Evolutionary conservation across 2,113 vertebrate genomes (phyloP).

Genomic region (Cygnus atratus): DNA sequence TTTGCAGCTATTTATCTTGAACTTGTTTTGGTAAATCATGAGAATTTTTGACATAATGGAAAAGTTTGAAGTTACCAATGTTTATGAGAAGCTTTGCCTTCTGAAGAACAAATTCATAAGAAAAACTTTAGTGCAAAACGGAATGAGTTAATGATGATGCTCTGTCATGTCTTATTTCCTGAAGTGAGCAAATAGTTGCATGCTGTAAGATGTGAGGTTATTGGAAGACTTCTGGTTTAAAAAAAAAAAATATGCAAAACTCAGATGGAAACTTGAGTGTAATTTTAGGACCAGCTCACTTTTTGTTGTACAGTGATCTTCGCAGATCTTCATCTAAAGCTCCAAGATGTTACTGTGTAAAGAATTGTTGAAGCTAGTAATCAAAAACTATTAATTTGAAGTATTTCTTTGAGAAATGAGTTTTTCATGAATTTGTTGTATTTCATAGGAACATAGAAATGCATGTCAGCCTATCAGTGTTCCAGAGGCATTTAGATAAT

Average conservation of each 20-base stretch:
- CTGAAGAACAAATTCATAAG: background rate
- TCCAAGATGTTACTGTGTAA: background rate
- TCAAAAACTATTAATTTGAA: background rate
- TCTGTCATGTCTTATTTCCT: background rate
- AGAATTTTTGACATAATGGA: background rate
- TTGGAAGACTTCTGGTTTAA: background rate
- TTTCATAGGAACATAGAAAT: background rate
- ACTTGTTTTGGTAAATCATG: background rate
- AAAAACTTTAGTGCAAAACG: background rate
- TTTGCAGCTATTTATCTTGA: background rate
- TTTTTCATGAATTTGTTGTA: background rate
- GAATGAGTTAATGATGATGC: background rate
- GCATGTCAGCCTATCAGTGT: background rate
- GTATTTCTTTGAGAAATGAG: background rate
- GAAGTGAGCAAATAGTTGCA: background rate
- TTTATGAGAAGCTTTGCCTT: background rate
- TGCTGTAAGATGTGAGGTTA: background rate
- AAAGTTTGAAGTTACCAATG: background rate
- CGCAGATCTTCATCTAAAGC: background rate
- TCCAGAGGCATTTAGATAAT: background rate
- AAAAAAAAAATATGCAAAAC: background rate
- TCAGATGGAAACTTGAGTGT: accelerated
- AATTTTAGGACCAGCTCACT: background rate
- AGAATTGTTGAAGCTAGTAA: background rate
- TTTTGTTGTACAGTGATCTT: background rate